Percentiles rank a stretch among this genome's conserved stretches.
phyloP scores from a whole-genome alignment of 2,797 vertebrate genomes.

The Myotis daubentonii region DNA sequence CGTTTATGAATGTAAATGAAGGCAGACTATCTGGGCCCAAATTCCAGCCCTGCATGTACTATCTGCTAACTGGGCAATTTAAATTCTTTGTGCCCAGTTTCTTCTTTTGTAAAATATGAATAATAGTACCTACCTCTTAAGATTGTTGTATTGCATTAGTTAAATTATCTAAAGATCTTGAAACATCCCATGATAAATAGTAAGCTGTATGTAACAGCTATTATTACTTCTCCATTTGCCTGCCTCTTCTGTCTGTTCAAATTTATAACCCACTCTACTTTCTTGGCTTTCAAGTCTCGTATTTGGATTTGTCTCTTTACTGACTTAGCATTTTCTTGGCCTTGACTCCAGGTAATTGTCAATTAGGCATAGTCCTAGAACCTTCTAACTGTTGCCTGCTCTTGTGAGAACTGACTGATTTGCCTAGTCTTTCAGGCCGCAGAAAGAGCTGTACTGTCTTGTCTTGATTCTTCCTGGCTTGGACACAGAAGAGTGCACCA shows the following conservation, averaged over 20 bases:
- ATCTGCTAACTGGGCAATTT: neutral
- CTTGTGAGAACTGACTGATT: neutral
- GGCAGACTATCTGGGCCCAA: neutral
- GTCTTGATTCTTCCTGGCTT: slow-evolving; percentile 10
- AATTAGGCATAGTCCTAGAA: neutral
- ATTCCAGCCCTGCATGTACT: neutral
- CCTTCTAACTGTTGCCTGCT: neutral
- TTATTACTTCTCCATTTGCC: neutral
- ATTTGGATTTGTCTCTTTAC: slow-evolving; percentile 14
- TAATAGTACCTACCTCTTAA: neutral
- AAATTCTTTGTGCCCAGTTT: neutral
- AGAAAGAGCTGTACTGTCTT: neutral
- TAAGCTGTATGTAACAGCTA: neutral
- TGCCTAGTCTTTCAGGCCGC: neutral
- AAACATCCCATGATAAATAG: neutral
- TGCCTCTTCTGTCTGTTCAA: neutral
- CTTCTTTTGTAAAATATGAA: slow-evolving; percentile 14
- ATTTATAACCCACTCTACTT: neutral
- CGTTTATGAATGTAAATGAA: neutral
- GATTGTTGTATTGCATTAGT: slow-evolving; percentile 9
- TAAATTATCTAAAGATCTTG: slow-evolving; percentile 38
- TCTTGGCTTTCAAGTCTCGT: slow-evolving; percentile 13
- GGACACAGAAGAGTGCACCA: neutral
- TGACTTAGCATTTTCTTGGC: slow-evolving; percentile 35
- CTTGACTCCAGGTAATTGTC: neutral